Base-by-base conservation (phyloP, 2,113 vertebrate genomes). In the Neodontobutis hainanensis region DNA sequence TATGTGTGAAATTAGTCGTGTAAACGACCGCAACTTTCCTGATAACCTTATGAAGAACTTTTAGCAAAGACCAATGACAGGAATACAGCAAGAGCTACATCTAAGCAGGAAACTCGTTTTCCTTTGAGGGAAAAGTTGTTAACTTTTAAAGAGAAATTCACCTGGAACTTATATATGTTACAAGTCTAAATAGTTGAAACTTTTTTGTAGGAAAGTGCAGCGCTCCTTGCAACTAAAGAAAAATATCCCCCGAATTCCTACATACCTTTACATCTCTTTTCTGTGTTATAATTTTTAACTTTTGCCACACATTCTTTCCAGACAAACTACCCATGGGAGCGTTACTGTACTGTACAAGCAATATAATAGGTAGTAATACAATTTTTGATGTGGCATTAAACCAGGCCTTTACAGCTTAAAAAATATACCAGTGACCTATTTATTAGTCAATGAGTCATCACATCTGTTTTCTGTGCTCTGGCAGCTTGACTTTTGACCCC, bases 391-490 rank as follows among this genome's bases (percentile, higher is more conserved):
- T 2, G 36, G 34, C 35, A 43, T 15, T n/a, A 48, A 48, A 49
- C 44, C 12, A 58, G 47, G 14, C 72, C 42, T 16, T 48, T 16
- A 32, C 2, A 14, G 19, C 53, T 16, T 6, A 5, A 11, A 61
- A 14, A 5, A 15, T 49, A 46, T 51, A 36, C 62, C 65, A 42
- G 1, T 84, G 76, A 81, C 82, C 82, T 78, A 85, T 63, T 79
- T 87, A 75, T 83, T 69, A 75, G 82, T 27, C 35, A 51, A 47
- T 82, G 87, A 90, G 77, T 84, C 85, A 85, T 68, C 84, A 89
- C 89, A 87, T 89, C 89, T 89, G 87, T 82, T 87, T 87, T 90
- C 82, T 80, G 65, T 75, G 55, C 83, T 65, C 65, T 65, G 59
- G 38, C 60, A 65, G 50, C 66, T 63, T 78, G 69, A 83, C 73